These are phyloP conservation scores for Hoplias malabaricus DNA, from an alignment of 2,113 vertebrate species.

Conservation along the genomic window DNA sequence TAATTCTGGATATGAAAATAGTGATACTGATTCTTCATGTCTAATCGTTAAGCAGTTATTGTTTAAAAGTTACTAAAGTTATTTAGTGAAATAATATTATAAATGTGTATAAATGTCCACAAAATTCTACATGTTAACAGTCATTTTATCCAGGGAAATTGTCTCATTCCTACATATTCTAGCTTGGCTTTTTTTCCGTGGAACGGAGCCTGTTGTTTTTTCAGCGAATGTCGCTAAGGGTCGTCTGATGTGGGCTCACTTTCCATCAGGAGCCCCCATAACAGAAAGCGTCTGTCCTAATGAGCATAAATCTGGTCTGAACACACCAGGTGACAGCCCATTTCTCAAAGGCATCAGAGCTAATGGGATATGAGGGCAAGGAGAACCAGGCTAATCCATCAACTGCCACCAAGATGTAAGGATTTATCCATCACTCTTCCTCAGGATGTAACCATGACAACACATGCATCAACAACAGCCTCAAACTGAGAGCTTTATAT, in stretches of 20 bases:
- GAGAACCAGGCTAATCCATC: constrained; percentile 32
- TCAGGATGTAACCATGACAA: not conserved
- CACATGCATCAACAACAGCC: not conserved
- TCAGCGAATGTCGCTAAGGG: not conserved
- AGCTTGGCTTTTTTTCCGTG: not conserved
- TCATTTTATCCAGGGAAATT: too few relatives aligned
- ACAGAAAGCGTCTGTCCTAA: constrained; percentile 23
- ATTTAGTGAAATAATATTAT: too few relatives aligned
- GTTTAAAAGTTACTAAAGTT: too few relatives aligned
- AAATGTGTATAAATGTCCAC: too few relatives aligned
- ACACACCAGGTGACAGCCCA: constrained; percentile 14
- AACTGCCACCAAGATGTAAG: not conserved
- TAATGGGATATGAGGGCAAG: constrained; percentile 2
- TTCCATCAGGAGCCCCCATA: constrained; percentile 23
- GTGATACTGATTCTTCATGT: too few relatives aligned
- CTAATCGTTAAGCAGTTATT: too few relatives aligned
- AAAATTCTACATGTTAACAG: too few relatives aligned
- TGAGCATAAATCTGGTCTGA: not conserved
- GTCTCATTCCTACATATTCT: too few relatives aligned
- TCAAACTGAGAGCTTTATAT: not conserved
- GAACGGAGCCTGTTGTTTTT: not conserved
- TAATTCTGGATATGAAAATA: too few relatives aligned
- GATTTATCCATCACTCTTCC: not conserved
- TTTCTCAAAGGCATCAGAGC: constrained; percentile 19
- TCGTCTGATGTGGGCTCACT: constrained; percentile 9